phyloP scores from a whole-genome alignment of 64 coral and sea anemone genomes.

The Pocillopora damicornis region DNA sequence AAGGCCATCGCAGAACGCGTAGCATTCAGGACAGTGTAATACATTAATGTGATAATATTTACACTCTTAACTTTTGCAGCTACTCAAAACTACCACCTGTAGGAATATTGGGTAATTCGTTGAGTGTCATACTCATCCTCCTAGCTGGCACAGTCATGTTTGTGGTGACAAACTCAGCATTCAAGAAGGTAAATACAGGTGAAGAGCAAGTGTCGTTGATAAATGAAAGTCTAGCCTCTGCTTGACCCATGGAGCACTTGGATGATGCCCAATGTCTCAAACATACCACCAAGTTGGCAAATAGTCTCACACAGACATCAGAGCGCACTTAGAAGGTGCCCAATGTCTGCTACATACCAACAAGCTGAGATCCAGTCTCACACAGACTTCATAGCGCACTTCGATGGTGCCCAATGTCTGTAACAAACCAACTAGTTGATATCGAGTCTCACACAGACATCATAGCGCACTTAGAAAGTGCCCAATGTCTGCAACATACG shows the following conservation, averaged over 20 bases:
- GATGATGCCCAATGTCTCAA: neutral
- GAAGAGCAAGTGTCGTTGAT: constrained; percentile 72
- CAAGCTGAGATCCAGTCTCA: neutral
- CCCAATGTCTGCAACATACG: no score
- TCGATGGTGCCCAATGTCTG: neutral
- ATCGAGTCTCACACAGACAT: no score
- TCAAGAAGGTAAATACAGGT: constrained; percentile 37
- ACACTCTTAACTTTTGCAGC: neutral
- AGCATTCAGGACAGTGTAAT: no score
- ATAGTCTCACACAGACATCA: neutral
- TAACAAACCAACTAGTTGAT: neutral
- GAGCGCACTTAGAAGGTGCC: neutral
- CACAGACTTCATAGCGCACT: neutral
- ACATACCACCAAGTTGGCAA: neutral
- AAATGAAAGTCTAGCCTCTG: neutral
- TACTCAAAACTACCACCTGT: constrained; percentile 4
- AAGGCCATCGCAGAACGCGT: no score
- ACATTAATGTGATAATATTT: no score
- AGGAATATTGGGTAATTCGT: constrained; percentile 50
- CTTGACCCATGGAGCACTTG: neutral
- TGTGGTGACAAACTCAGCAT: constrained; percentile 83
- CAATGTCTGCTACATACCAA: neutral
- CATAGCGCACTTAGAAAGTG: neutral
- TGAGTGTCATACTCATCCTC: constrained; percentile 62
- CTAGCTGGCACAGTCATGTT: constrained; percentile 64